Base-by-base conservation (phyloP, 2,888 invertebrate genomes). In the Panopea generosa region DNA sequence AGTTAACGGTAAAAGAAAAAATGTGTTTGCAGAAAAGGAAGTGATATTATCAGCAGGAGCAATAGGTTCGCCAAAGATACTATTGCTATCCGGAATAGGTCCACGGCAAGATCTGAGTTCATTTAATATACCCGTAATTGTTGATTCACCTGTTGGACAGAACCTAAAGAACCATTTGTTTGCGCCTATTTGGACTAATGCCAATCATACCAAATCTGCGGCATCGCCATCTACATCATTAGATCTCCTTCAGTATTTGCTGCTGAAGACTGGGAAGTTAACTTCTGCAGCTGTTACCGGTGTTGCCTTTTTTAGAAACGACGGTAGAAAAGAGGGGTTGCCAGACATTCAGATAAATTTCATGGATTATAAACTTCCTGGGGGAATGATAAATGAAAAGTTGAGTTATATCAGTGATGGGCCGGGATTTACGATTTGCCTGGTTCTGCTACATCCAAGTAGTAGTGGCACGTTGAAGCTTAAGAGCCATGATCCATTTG, bases 391-490 rank as follows among this genome's bases (percentile, higher is more conserved):
- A 1, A 47, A 18, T 3, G 57, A 56, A 1, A 20, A 49, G 18
- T 22, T 59, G 11, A n/a, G 45, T 1, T 16, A 67, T 20, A 59
- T 53, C 1, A 29, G 50, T 4, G 40, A 53, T 20, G 45, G n/a
- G 4, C 43, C 56, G 1, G 76, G 66, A 4, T 56, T 76, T 45
- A 20, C 56, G 22, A 33, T 71, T 18, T 3, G 50, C 4, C 16
- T 59, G 0, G 45, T 62, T 16, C 11, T 77, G 4, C 33, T 82
- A 7, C 79, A 84, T 9, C 95, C 96, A 94, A 70, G 97, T 96
- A 90, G 95, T 71, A 94, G 95, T 6, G 98, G 98, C 0, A 95
- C 95, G 84, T 95, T 98, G 1, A 95, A 95, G 81, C 93, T 98
- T 24, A 94, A 94, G 59, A 96, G 95, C 80, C 92, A 94, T 0